Conservation (phyloP, 2,797 vertebrate species). For the Macrochelys suwanniensis region DNA sequence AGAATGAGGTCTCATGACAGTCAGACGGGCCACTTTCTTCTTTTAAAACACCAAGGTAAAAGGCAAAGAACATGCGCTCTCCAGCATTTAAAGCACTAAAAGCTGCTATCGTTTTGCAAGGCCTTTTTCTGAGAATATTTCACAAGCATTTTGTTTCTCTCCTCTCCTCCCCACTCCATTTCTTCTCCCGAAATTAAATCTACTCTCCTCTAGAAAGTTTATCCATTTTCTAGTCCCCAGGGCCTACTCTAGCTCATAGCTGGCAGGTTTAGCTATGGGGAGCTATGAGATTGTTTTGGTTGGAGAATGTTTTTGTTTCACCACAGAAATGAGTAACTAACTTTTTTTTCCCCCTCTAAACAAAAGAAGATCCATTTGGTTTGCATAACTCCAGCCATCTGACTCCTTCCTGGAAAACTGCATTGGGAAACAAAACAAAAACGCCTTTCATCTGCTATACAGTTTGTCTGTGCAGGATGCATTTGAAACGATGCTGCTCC, state of each 20-base stretch:
- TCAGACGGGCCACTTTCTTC: not conserved
- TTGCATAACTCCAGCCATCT: slow-evolving; percentile 76
- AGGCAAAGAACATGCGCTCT: not conserved
- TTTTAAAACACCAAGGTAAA: not conserved
- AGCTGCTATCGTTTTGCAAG: not conserved
- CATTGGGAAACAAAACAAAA: slow-evolving; percentile 55
- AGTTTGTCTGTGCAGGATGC: not conserved
- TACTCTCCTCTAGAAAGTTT: not conserved
- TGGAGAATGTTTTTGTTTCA: slow-evolving; percentile 69
- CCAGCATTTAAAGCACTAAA: not conserved
- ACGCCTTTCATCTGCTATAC: not conserved
- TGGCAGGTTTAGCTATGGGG: slow-evolving; percentile 64
- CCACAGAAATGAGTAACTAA: slow-evolving; percentile 74
- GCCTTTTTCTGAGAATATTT: not conserved
- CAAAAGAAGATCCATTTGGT: slow-evolving; percentile 76
- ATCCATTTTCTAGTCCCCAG: not conserved
- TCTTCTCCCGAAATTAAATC: not conserved
- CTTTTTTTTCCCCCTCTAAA: slow-evolving; percentile 52
- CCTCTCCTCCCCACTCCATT: slow-evolving; percentile 1
- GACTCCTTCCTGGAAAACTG: slow-evolving; percentile 77
- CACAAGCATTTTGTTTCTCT: slow-evolving; percentile 40
- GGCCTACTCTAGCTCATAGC: slow-evolving; percentile 30
- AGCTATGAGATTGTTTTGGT: slow-evolving; percentile 48
- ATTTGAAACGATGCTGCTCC: not conserved
- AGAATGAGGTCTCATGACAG: not conserved